A percentile compares a stretch with the other conserved stretches of the same genome.
Evolutionary conservation across 2,797 vertebrate species (phyloP).

Genomic region (Rhincodon typus): DNA sequence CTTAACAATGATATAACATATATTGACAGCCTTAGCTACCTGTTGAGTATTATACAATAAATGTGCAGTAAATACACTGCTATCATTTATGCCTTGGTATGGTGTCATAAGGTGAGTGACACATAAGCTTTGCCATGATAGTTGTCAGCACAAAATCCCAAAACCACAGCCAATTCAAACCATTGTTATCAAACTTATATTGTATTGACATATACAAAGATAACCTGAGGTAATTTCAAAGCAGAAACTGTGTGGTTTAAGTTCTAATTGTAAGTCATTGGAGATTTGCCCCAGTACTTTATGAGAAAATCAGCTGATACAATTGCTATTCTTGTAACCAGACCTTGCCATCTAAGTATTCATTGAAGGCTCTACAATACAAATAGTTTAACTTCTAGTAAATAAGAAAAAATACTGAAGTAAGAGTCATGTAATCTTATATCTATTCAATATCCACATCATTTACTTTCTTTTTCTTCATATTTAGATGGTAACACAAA

Average conservation of each 20-base stretch:
- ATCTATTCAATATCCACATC: neutral
- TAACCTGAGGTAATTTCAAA: neutral
- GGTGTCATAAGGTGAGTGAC: neutral
- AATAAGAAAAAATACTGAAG: neutral
- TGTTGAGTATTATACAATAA: neutral
- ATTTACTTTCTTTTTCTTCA: neutral
- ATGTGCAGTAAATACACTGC: neutral
- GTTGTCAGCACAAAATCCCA: neutral
- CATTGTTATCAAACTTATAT: neutral
- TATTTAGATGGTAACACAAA: neutral
- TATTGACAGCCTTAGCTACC: neutral
- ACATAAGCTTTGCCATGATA: neutral
- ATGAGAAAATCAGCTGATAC: neutral
- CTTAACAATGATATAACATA: neutral
- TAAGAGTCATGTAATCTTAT: neutral
- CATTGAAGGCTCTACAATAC: neutral
- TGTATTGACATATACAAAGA: neutral
- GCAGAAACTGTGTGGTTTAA: constrained; percentile 21
- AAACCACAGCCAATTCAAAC: neutral
- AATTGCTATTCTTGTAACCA: neutral
- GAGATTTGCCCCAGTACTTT: neutral
- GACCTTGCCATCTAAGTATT: neutral
- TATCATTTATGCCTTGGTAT: neutral
- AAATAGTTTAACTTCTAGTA: neutral
- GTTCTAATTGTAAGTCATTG: constrained; percentile 6